These are phyloP conservation scores for Xenopus laevis DNA, from an alignment of 2,113 vertebrate species.

Conservation along the genomic window DNA sequence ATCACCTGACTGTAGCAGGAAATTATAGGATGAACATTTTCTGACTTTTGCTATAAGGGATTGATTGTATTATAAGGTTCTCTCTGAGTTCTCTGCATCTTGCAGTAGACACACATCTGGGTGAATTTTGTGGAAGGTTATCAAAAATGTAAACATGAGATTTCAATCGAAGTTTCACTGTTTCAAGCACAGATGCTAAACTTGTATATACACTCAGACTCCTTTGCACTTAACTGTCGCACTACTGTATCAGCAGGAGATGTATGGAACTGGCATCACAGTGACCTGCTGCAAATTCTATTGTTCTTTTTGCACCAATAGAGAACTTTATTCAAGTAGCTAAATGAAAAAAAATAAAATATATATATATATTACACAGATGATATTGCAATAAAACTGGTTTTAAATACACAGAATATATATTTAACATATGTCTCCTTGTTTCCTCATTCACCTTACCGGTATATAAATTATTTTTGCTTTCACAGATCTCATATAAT, in stretches of 20 bases:
- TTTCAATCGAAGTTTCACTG: constrained; percentile 10
- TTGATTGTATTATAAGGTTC: no score
- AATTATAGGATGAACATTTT: no score
- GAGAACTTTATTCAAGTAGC: constrained; percentile 24
- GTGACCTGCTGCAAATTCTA: constrained; percentile 34
- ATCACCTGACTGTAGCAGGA: no score
- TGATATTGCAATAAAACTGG: constrained; percentile 43
- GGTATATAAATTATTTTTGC: no score
- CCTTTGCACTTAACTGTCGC: constrained; percentile 35
- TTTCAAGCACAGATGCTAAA: constrained; percentile 22
- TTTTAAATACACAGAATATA: constrained; percentile 44
- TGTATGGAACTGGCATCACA: constrained; percentile 10
- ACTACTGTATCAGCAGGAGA: constrained; percentile 39
- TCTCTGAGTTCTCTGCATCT: no score
- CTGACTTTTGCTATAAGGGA: no score
- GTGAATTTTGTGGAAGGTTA: no score
- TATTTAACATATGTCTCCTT: constrained; percentile 26
- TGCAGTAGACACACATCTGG: no score
- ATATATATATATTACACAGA: constrained; percentile 32
- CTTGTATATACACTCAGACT: constrained; percentile 32
- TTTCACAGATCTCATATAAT: no score
- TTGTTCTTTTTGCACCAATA: constrained; percentile 25
- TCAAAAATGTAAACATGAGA: no score
- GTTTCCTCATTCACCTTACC: constrained; percentile 11
- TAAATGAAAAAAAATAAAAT: not conserved